Evolutionary conservation across 2,888 invertebrate species (phyloP), one percentile per base, ranked within the genome.

Genomic region (Polymixis flavicincta): DNA sequence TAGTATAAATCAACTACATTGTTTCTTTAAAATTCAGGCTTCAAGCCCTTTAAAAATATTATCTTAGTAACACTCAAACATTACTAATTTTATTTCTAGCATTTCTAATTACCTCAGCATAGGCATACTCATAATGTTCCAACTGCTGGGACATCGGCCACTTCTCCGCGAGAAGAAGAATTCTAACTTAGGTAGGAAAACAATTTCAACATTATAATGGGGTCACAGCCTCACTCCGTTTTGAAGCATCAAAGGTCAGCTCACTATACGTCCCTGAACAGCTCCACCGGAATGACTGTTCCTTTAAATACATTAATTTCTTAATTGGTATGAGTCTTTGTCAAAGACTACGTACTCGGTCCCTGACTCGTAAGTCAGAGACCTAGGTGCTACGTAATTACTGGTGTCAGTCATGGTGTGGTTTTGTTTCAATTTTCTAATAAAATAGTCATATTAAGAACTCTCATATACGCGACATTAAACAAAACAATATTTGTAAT

Each of bases 111-210:
- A 28, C 22, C 13, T 60, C 22, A 32, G 7, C 32, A 60, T 32
- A 5, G 5, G 37, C 37, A 37, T 37, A 6, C 37, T 7, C 3
- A 50, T 19, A 50, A 17, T 48, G 17, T 14, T 48, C 17, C 17
- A 6, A 48, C 48, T 6, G 48, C 48, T 48, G 14, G 45, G 48
- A 50, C 6, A 19, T 6, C 17, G 19, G 19, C 48, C 6, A 50
- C 19, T 17, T 50, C 17, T 50, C 48, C 17, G 48, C 1, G 48
- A 50, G 6, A 55, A 14, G 25, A 7, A 14, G 17, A 55, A 70
- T 28, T 66, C 17, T 19, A 37, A 72, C 25, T 72, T 71, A 37
- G 25, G 37, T 22, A 70, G 50, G 25, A 72, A 57, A 71, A 72
- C 48, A 8, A 25, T 37, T 28, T 37, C 17, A 67, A 13, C 25